Evolutionary conservation across 1,140 invertebrate genomes (phyloP).

Genomic region (Drosophila bifasciata): DNA sequence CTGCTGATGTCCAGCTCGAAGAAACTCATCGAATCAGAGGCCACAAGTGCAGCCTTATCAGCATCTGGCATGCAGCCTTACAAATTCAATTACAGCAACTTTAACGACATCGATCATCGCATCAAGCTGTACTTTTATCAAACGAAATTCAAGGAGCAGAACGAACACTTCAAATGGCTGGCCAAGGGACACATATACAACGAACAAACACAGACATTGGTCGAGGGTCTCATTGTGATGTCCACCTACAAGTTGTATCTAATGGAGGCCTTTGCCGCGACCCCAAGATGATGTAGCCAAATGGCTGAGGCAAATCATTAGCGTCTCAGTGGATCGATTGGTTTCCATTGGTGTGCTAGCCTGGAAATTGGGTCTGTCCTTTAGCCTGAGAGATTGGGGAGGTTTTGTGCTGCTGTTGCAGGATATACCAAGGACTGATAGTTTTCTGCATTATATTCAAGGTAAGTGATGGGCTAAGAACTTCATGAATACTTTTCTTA

Average conservation of each 20-base stretch:
- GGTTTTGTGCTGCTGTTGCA: conserved; percentile 68
- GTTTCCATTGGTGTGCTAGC: conserved; percentile 61
- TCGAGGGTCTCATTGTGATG: conserved; percentile 85
- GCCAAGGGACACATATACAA: conserved; percentile 85
- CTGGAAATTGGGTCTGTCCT: conserved; percentile 75
- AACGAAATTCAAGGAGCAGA: conserved; percentile 85
- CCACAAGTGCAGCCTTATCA: not conserved
- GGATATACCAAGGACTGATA: conserved; percentile 72
- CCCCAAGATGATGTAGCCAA: conserved; percentile 84
- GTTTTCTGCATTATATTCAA: conserved; percentile 65
- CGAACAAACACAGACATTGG: conserved; percentile 61
- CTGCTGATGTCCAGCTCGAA: conserved; percentile 76
- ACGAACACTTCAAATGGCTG: conserved; percentile 86
- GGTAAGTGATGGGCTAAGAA: conserved; percentile 33
- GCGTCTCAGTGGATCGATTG: conserved; percentile 61
- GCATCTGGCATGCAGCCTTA: conserved; percentile 58
- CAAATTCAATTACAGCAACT: conserved; percentile 86
- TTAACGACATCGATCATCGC: conserved; percentile 86
- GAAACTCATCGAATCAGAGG: conserved; percentile 61
- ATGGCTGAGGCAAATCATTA: conserved; percentile 67
- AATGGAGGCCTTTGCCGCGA: conserved; percentile 84
- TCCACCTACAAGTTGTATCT: conserved; percentile 86
- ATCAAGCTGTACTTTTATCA: conserved; percentile 86
- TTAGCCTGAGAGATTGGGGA: conserved; percentile 61
- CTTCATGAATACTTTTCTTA: not conserved